phyloP scores from a whole-genome alignment of 2,113 vertebrate species.

The Machaerirhynchus nigripectus region DNA sequence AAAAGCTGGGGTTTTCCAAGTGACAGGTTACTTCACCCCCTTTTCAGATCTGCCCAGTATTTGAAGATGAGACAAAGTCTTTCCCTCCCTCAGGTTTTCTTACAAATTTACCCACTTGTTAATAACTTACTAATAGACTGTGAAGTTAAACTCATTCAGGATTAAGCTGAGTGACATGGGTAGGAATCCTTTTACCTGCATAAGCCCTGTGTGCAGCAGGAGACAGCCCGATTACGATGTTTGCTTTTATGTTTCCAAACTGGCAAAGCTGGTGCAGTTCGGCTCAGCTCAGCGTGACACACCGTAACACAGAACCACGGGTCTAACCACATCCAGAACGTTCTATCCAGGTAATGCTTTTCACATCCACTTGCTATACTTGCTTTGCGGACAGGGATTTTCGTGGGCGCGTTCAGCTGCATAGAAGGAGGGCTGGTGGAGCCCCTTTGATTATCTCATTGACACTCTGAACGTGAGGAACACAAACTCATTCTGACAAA shows the following conservation, averaged over 20 bases:
- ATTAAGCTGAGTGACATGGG: not conserved
- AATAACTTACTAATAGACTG: not conserved
- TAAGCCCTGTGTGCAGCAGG: not conserved
- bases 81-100: not conserved
- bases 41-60: not conserved
- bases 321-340: not conserved
- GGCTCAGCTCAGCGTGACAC: not conserved
- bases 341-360: not conserved
- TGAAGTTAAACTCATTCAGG: not conserved
- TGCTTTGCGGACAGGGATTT: constrained; percentile 13
- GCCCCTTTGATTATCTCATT: constrained; percentile 47
- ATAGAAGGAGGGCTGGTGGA: constrained; percentile 41
- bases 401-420: constrained; percentile 49
- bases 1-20: not conserved
- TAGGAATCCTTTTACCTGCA: not conserved
- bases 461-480: constrained; percentile 52
- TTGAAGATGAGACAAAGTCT: not conserved
- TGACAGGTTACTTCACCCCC: not conserved
- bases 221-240: not conserved
- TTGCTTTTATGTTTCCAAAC: not conserved
- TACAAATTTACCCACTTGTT: not conserved
- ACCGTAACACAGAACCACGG: not conserved
- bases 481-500: constrained; percentile 26
- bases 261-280: not conserved
- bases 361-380: constrained; percentile 18